Conservation (phyloP, 2,113 vertebrate species). For the Edolisoma coerulescens region DNA sequence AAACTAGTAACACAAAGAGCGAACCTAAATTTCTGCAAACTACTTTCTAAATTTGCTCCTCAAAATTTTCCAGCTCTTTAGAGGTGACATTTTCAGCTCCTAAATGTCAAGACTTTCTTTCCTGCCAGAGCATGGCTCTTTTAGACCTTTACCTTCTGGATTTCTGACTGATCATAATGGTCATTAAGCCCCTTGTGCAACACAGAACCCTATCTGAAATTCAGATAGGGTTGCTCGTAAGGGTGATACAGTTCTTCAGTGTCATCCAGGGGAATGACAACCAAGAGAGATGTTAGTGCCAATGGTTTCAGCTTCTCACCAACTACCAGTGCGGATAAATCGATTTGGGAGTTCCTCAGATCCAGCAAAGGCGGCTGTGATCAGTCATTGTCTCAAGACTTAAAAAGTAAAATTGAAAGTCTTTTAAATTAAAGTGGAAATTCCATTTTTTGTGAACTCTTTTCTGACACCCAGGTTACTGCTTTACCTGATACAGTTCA, state of each 20-base stretch:
- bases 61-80: neutral
- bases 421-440: neutral
- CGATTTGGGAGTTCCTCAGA: fast-evolving
- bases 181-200: neutral
- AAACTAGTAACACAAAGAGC: neutral
- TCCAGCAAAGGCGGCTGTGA: fast-evolving
- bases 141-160: neutral
- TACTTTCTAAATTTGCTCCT: neutral
- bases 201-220: neutral
- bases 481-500: neutral
- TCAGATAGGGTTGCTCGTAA: neutral
- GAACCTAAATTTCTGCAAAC: neutral
- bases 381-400: neutral
- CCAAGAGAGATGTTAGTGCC: neutral
- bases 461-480: neutral
- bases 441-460: neutral
- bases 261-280: neutral
- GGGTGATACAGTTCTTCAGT: neutral
- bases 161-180: neutral
- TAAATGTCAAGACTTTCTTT: neutral
- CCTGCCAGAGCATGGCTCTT: neutral
- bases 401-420: neutral
- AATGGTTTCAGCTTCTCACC: neutral
- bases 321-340: neutral
- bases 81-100: neutral